Evolutionary conservation across 2,797 vertebrate genomes (phyloP), one percentile per base, ranked within the genome.

Genomic region (Diplodus puntazzo): DNA sequence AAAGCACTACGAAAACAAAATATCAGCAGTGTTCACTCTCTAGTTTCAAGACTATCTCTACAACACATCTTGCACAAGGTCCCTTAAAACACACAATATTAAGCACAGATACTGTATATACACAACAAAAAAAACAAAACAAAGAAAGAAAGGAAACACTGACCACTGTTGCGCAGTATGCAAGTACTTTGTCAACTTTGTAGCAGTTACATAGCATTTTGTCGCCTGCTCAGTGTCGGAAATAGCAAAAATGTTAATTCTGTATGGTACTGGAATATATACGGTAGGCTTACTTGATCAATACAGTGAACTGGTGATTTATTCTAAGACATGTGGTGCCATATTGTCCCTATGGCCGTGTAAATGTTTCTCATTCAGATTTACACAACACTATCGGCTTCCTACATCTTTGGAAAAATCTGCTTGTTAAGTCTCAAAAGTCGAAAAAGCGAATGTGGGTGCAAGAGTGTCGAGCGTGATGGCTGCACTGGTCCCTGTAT

Each of bases 31-130:
- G 89, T 93, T 93, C 89, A 94, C 89, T 87, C 88, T 91, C 84
- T 92, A 91, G 87, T 87, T 93, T 94, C 76, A 92, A 87, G 84
- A 90, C 90, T 92, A 94, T 82, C 87, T 91, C 91, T 95, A 94
- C 92, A 80, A 93, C 90, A 94, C 93, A 91, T 93, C 90, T 94
- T 94, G 93, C 93, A 94, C 91, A 87, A 93, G 85, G 87, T 93
- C 93, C 91, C 93, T 92, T 92, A 87, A 90, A 86, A 93, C 88
- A 92, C 88, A 92, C 87, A 92, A 92, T 91, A 94, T 92, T 91
- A 91, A 91, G 81, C 88, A 94, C 92, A 92, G 79, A 81, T 87
- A 90, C 84, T 87, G 75, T 91, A 92, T 92, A 92, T 89, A 94
- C 90, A 92, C 82, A 92, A 87, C 79, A 74, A 77, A 87, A 39